Evolutionary conservation across 2,113 vertebrate genomes (phyloP).

Genomic region (Nematolebias whitei): DNA sequence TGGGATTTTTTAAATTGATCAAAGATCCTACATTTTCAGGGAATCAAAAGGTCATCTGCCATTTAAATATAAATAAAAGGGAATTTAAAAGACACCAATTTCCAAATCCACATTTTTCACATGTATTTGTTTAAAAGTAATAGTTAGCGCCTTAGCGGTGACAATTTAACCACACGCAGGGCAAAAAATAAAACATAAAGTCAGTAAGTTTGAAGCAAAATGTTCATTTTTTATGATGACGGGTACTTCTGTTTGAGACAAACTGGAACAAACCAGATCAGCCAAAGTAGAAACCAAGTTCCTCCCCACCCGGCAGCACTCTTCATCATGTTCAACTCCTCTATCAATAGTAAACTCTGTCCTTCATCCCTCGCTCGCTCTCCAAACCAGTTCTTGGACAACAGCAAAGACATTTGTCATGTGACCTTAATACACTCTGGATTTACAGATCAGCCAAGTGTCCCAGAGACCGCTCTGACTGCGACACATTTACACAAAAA

Average conservation of each 20-base stretch:
- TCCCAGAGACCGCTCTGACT: conserved; percentile 12
- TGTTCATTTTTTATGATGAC: neutral
- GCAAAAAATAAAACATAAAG: too few species aligned
- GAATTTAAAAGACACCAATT: too few species aligned
- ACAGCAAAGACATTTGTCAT: conserved; percentile 1
- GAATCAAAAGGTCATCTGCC: too few species aligned
- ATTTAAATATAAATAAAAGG: too few species aligned
- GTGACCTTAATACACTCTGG: conserved; percentile 15
- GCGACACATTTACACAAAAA: neutral
- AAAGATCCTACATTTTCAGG: too few species aligned
- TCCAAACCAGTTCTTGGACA: conserved; percentile 17
- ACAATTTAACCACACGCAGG: too few species aligned
- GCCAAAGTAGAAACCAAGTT: conserved; percentile 31
- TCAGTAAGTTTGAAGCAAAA: too few species aligned
- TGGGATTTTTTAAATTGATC: too few species aligned
- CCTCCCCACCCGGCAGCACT: conserved; percentile 50
- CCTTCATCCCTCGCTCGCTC: conserved; percentile 34
- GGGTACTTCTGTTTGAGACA: too few species aligned
- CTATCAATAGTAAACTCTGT: conserved; percentile 52
- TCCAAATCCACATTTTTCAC: too few species aligned
- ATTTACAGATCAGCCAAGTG: conserved; percentile 27
- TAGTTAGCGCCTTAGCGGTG: too few species aligned
- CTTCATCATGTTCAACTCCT: conserved; percentile 58
- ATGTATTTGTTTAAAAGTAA: too few species aligned
- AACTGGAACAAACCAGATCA: conserved; percentile 30